Percentiles rank a stretch among this genome's conserved stretches.
These are phyloP conservation scores for Strix aluco DNA, from an alignment of 2,113 vertebrate species.

Conservation along the genomic window DNA sequence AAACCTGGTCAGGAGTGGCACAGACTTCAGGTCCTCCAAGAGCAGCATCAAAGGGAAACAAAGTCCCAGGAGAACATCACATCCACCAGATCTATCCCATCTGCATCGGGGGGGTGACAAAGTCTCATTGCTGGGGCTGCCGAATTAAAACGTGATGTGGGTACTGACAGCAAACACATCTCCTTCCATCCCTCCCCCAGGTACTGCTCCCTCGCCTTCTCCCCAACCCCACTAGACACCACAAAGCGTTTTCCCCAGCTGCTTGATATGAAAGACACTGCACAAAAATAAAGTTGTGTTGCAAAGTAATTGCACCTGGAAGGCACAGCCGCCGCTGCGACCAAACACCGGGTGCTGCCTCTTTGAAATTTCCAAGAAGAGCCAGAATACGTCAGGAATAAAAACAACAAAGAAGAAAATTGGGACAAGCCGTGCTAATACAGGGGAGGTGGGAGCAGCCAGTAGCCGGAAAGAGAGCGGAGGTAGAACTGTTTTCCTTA, in stretches of 20 bases:
- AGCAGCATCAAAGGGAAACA: background rate
- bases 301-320: conserved; percentile 64
- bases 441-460: conserved; percentile 7
- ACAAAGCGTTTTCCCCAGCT: background rate
- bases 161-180: rapidly evolving
- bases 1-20: background rate
- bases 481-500: background rate
- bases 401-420: conserved; percentile 61
- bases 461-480: background rate
- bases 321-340: conserved; percentile 30
- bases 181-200: background rate
- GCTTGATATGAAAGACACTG: background rate
- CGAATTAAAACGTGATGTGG: background rate
- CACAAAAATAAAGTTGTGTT: conserved; percentile 54
- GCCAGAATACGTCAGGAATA: background rate
- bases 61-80: background rate
- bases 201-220: background rate
- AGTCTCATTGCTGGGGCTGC: background rate
- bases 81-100: background rate
- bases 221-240: background rate
- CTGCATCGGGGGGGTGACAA: rapidly evolving
- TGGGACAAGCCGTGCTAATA: conserved; percentile 1
- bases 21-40: background rate
- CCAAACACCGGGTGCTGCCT: background rate
- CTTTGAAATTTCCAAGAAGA: conserved; percentile 47